Conservation (phyloP, 2,888 invertebrate genomes). For the Elysia crispata region DNA sequence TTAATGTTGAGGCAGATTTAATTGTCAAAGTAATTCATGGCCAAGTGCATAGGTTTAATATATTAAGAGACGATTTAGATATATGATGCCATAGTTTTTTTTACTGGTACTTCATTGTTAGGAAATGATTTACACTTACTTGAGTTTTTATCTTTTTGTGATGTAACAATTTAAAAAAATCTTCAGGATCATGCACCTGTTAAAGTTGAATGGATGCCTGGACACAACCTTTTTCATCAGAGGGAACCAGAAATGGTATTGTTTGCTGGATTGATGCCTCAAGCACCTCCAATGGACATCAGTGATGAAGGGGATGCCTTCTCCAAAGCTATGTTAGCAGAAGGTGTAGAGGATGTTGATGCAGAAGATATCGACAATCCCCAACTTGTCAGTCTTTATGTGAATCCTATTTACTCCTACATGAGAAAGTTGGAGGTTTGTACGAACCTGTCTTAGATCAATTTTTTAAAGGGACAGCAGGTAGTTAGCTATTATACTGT, state of each 20-base stretch:
- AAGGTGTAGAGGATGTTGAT: slow-evolving; percentile 82
- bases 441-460: slow-evolving; percentile 30
- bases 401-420: slow-evolving; percentile 92
- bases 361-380: slow-evolving; percentile 85
- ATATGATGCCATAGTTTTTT: too few relatives aligned
- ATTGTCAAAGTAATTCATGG: too few relatives aligned
- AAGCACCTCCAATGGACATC: slow-evolving; percentile 68
- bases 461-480: neutral
- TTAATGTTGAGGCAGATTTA: too few relatives aligned
- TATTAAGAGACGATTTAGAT: too few relatives aligned
- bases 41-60: too few relatives aligned
- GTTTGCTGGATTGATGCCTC: slow-evolving; percentile 43
- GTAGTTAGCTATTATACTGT: too few relatives aligned
- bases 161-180: too few relatives aligned
- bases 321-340: slow-evolving; percentile 58
- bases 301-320: slow-evolving; percentile 69
- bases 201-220: slow-evolving; percentile 49
- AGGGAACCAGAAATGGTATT: slow-evolving; percentile 29
- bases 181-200: slow-evolving; percentile 44
- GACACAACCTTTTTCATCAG: slow-evolving; percentile 35
- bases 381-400: slow-evolving; percentile 88
- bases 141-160: too few relatives aligned
- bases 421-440: slow-evolving; percentile 85
- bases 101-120: too few relatives aligned
- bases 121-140: too few relatives aligned